Percentiles rank a stretch among this genome's conserved stretches.
These are phyloP conservation scores for Epinephelus lanceolatus DNA, from an alignment of 2,113 vertebrate species.

Conservation along the genomic window DNA sequence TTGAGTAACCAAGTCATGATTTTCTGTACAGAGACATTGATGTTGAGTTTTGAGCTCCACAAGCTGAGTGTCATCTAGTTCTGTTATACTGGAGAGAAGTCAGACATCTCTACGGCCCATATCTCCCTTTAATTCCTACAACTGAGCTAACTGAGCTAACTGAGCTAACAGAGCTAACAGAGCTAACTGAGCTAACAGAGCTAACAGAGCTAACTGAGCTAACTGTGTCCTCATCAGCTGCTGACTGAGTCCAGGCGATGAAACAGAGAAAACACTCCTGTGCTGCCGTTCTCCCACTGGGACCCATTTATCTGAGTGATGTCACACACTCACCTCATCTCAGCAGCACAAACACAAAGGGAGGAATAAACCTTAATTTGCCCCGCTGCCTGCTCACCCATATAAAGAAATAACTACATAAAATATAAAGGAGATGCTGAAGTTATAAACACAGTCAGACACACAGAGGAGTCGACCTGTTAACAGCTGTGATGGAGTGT, in stretches of 20 bases:
- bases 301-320: conserved; percentile 51
- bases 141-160: neutral
- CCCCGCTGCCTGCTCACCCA: neutral
- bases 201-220: neutral
- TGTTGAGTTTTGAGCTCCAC: too few species aligned
- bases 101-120: too few species aligned
- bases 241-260: neutral
- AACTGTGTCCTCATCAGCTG: conserved; percentile 5
- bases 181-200: neutral
- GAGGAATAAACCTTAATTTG: conserved; percentile 39
- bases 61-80: too few species aligned
- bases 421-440: neutral
- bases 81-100: too few species aligned
- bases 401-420: neutral
- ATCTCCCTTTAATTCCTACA: too few species aligned
- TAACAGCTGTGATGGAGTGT: conserved; percentile 38
- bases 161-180: neutral
- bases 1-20: too few species aligned
- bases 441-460: neutral
- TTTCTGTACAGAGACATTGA: too few species aligned
- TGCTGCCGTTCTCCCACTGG: conserved; percentile 22
- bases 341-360: neutral
- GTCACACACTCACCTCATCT: conserved; percentile 7
- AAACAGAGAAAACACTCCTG: conserved; percentile 20
- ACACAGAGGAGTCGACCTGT: conserved; percentile 25